phyloP scores from a whole-genome alignment of 2,888 invertebrate species.

The Agrotis ipsilon region DNA sequence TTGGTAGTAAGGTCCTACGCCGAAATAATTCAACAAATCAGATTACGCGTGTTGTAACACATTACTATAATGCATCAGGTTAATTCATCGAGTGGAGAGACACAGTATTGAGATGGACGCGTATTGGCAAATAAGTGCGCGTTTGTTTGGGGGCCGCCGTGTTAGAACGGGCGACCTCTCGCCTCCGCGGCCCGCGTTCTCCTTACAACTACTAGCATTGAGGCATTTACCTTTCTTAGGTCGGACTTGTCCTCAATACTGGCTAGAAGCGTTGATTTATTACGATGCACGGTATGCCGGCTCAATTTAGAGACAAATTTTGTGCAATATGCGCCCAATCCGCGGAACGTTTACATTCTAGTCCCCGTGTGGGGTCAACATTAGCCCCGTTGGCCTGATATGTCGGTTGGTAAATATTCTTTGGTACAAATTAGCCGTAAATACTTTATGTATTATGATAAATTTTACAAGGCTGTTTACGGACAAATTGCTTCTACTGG shows the following conservation, averaged over 20 bases:
- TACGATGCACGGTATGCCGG: constrained; percentile 84
- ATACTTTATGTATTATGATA: constrained; percentile 33
- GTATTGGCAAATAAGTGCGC: constrained; percentile 86
- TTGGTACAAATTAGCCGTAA: constrained; percentile 48
- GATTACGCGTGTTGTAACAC: constrained; percentile 55
- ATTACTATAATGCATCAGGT: constrained; percentile 59
- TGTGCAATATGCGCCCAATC: constrained; percentile 83
- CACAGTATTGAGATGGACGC: constrained; percentile 66
- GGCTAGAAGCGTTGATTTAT: constrained; percentile 87
- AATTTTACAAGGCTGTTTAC: constrained; percentile 44
- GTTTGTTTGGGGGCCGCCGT: constrained; percentile 86
- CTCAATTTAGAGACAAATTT: constrained; percentile 84
- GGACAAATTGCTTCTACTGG: constrained; percentile 13
- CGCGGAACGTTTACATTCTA: constrained; percentile 68
- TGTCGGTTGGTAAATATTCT: constrained; percentile 63
- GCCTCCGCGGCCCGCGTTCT: constrained; percentile 78
- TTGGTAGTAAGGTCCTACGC: constrained; percentile 37
- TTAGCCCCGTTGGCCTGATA: constrained; percentile 71
- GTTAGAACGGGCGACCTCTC: constrained; percentile 88
- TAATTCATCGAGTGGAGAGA: constrained; percentile 60
- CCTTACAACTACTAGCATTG: constrained; percentile 84
- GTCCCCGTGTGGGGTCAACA: constrained; percentile 67
- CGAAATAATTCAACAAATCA: constrained; percentile 55
- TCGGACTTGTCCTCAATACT: constrained; percentile 89
- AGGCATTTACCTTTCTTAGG: constrained; percentile 90